Conservation (phyloP, 1,140 invertebrate species). For the Amyelois transitella region DNA sequence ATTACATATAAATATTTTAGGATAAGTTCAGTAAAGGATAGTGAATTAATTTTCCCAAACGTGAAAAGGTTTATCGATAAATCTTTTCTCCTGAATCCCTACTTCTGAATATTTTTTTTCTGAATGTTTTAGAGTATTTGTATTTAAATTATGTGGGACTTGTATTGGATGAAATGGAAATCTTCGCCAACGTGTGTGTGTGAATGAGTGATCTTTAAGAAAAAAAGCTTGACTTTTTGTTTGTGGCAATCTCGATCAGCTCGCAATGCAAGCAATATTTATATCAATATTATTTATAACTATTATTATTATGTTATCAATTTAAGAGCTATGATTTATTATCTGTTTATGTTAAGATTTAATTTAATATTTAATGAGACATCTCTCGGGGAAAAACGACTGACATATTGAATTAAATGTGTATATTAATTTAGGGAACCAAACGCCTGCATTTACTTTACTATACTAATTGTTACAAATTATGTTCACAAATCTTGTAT, state of each 20-base stretch:
- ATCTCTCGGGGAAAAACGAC: conserved; percentile 9
- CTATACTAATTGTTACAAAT: conserved; percentile 23
- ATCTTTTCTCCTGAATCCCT: no score
- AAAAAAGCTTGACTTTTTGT: no score
- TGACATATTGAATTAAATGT: conserved; percentile 23
- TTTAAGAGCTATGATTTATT: conserved; percentile 8
- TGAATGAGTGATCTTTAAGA: no score
- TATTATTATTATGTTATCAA: conserved; percentile 4
- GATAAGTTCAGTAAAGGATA: no score
- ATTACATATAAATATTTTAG: no score
- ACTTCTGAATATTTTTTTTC: no score
- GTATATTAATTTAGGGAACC: conserved; percentile 18
- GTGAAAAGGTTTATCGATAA: no score
- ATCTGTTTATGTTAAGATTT: conserved; percentile 2
- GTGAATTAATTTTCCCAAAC: no score
- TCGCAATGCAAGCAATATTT: conserved; percentile 5
- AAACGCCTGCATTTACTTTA: conserved; percentile 38
- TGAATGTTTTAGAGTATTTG: no score
- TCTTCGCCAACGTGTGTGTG: no score
- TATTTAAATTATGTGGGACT: no score
- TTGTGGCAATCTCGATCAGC: background rate
- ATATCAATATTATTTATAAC: conserved; percentile 7
- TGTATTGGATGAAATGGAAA: no score
- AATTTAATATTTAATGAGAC: conserved; percentile 1
- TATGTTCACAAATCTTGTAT: conserved; percentile 17